Evolutionary conservation across 2,888 invertebrate species (phyloP).

Genomic region (Dorcus parallelipipedus): DNA sequence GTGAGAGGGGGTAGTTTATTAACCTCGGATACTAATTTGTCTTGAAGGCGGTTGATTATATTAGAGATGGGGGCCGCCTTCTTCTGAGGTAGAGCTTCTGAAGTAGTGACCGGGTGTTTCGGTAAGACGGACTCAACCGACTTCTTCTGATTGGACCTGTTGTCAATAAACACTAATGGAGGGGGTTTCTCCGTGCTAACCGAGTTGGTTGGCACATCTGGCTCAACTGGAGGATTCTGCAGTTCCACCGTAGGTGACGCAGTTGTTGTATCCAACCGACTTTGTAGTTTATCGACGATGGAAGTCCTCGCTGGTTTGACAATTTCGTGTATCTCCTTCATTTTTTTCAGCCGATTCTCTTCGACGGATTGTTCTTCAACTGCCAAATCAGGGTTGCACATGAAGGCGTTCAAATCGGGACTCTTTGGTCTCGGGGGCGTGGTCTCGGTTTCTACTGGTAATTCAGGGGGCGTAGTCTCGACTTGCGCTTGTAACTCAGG

Average conservation of each 20-base stretch:
- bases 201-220: not conserved
- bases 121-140: slow-evolving; percentile 2
- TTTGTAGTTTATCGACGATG: slow-evolving; percentile 19
- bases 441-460: no score
- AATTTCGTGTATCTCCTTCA: slow-evolving; percentile 50
- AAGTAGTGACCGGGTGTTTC: not conserved
- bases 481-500: no score
- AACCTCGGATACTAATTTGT: slow-evolving; percentile 12
- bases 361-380: slow-evolving; percentile 48
- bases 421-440: not conserved
- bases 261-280: slow-evolving; percentile 1
- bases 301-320: slow-evolving; percentile 34
- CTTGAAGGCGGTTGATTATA: slow-evolving; percentile 23
- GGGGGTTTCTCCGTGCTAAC: not conserved
- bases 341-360: slow-evolving; percentile 50
- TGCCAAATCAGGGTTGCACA: slow-evolving; percentile 24
- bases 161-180: slow-evolving; percentile 2
- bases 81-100: slow-evolving; percentile 7
- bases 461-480: no score
- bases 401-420: slow-evolving; percentile 21
- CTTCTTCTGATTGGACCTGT: slow-evolving; percentile 5
- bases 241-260: not conserved
- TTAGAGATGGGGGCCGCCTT: slow-evolving; percentile 16
- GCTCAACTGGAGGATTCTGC: not conserved
- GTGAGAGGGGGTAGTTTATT: slow-evolving; percentile 29